Conservation (phyloP, 2,888 invertebrate genomes). For the Fragum sueziense region DNA sequence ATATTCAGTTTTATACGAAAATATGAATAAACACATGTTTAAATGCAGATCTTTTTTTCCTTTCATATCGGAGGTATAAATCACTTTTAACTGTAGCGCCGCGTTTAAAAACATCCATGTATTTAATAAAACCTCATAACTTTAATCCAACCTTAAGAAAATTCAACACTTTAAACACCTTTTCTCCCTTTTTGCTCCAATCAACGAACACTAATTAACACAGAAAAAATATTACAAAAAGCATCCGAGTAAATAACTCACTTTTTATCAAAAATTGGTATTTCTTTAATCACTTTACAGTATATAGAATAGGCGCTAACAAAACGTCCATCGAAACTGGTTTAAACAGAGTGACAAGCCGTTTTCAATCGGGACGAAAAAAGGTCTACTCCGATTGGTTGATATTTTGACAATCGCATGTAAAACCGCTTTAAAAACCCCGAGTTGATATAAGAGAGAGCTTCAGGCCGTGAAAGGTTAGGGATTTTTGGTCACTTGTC, state of each 20-base stretch:
- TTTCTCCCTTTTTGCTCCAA: background rate
- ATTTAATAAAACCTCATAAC: background rate
- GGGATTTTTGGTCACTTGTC: background rate
- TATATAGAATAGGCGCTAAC: slow-evolving; percentile 8
- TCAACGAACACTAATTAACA: too few relatives aligned
- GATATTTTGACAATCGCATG: slow-evolving; percentile 19
- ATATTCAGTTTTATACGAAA: slow-evolving; percentile 18
- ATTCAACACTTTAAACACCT: background rate
- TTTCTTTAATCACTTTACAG: background rate
- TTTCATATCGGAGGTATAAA: slow-evolving; percentile 15
- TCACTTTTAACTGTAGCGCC: slow-evolving; percentile 14
- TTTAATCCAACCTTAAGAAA: background rate
- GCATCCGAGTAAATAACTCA: background rate
- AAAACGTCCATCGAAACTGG: slow-evolving; percentile 18
- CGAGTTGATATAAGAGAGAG: background rate
- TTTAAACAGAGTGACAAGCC: slow-evolving; percentile 22
- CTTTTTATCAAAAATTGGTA: background rate
- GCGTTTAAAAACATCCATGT: background rate
- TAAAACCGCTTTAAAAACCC: slow-evolving; percentile 16
- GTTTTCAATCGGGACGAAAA: slow-evolving; percentile 21
- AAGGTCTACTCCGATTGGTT: background rate
- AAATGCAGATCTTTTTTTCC: slow-evolving; percentile 24
- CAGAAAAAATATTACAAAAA: too few relatives aligned
- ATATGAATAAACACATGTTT: slow-evolving; percentile 18
- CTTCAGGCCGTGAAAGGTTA: slow-evolving; percentile 1